Base-by-base conservation (phyloP, 2,113 vertebrate species). In the Cynocephalus volans region DNA sequence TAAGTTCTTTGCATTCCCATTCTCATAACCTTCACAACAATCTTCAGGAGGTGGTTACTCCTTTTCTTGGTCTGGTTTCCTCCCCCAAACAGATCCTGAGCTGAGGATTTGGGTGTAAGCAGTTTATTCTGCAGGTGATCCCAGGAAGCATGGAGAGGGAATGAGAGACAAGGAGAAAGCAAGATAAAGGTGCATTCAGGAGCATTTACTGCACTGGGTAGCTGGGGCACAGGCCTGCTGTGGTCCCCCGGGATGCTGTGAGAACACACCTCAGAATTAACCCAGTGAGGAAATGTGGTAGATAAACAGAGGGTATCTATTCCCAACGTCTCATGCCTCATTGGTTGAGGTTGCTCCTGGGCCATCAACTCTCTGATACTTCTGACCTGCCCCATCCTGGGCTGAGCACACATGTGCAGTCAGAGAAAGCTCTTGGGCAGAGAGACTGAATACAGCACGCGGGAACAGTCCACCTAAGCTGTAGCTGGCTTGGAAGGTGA, bases 161-260 rank as follows among this genome's bases (percentile, higher is more conserved):
- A 31, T 14, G 11, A 88, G 52, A 80, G 28, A 10, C 3, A 17
- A 58, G 48, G 21, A n/a, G 3, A 67, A n/a, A 28, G 67, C 21
- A 24, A 81, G 19, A 28, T 17, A 18, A 76, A 31, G n/a, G 56
- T 2, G 8, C 2, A 41, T 1, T 23, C 33, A 0, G 2, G n/a
- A 60, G 65, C 12, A 4, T 10, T 60, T 36, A 26, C 3, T 2
- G 4, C 8, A 28, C 50, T 41, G n/a, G 45, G 48, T 21, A 26
- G 33, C 12, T 10, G 11, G 62, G 64, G 4, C 11, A 17, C 11
- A 7, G 7, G 21, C 13, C 2, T 54, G 36, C 28, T 7, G 0
- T 4, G n/a, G 58, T 2, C 69, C 60, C 24, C 54, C 54, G 1
- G 23, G 33, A 12, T 12, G 28, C 33, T 15, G 26, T 80, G 19